A percentile compares a stretch with the other conserved stretches of the same genome.
Evolutionary conservation across 2,113 vertebrate genomes (phyloP).

Genomic region (Coregonus clupeaformis): DNA sequence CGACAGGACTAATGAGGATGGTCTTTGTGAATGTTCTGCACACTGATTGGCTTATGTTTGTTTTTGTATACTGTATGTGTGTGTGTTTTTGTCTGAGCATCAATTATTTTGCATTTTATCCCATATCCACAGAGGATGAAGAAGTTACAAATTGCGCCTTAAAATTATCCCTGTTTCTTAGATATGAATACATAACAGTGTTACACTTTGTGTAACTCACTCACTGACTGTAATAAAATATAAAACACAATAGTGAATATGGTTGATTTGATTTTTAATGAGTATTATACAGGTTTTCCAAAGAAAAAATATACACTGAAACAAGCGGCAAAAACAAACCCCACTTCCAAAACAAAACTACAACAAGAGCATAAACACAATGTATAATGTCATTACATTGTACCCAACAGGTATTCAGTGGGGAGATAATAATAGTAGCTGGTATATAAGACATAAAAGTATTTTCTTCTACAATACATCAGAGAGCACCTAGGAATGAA

Average conservation of each 20-base stretch:
- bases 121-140: too few relatives aligned
- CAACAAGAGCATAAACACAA: slow-evolving; percentile 68
- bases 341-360: slow-evolving; percentile 72
- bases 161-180: too few relatives aligned
- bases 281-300: slow-evolving; percentile 71
- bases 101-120: too few relatives aligned
- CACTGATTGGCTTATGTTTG: too few relatives aligned
- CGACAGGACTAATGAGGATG: too few relatives aligned
- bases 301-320: slow-evolving; percentile 70
- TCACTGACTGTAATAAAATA: not conserved
- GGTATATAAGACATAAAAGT: slow-evolving; percentile 65
- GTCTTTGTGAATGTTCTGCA: too few relatives aligned
- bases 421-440: slow-evolving; percentile 56
- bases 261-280: slow-evolving; percentile 74
- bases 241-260: slow-evolving; percentile 4
- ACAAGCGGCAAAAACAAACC: slow-evolving; percentile 62
- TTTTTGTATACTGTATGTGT: too few relatives aligned
- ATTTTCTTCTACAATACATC: slow-evolving; percentile 59
- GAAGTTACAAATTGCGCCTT: too few relatives aligned
- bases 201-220: too few relatives aligned
- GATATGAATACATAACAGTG: not conserved
- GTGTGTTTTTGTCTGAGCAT: too few relatives aligned
- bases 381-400: slow-evolving; percentile 39
- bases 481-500: slow-evolving; percentile 60
- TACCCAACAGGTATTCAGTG: slow-evolving; percentile 70